Percentiles rank a stretch among this genome's conserved stretches.
Conservation (phyloP, 2,797 vertebrate species). For the Protonibea diacanthus region DNA sequence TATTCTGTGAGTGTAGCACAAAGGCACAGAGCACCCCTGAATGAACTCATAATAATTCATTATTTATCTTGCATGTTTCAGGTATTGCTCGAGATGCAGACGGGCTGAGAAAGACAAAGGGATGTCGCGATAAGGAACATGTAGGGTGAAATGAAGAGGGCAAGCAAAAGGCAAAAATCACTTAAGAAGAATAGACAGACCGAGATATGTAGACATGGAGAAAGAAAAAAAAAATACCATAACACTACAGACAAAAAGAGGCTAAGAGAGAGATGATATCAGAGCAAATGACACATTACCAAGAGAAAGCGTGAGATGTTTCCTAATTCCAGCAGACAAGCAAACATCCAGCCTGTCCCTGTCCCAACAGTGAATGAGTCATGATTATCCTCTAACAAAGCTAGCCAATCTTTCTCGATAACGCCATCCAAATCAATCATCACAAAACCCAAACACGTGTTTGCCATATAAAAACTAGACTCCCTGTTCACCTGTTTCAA, state of each 20-base stretch:
- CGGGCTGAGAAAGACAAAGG: slow-evolving; percentile 29
- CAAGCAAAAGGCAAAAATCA: slow-evolving; percentile 36
- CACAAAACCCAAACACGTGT: slow-evolving; percentile 67
- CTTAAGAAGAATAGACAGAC: slow-evolving; percentile 1
- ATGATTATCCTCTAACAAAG: slow-evolving; percentile 66
- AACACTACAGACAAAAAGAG: slow-evolving; percentile 32
- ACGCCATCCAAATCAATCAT: slow-evolving; percentile 71
- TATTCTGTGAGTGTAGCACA: slow-evolving; percentile 2
- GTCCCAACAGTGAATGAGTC: slow-evolving; percentile 45
- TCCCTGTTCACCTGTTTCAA: slow-evolving; percentile 51
- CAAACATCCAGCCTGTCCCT: slow-evolving; percentile 37
- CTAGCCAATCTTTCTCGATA: slow-evolving; percentile 50
- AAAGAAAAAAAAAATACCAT: slow-evolving; percentile 22
- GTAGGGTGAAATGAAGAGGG: slow-evolving; percentile 35
- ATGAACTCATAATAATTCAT: slow-evolving; percentile 38
- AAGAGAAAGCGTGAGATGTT: slow-evolving; percentile 55
- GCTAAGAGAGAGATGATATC: slow-evolving; percentile 58
- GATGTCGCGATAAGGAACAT: slow-evolving; percentile 38
- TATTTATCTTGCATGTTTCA: slow-evolving; percentile 45
- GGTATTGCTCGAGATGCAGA: slow-evolving; percentile 34
- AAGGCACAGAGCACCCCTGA: slow-evolving; percentile 4
- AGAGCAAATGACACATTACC: slow-evolving; percentile 62
- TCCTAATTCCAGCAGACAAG: slow-evolving; percentile 57
- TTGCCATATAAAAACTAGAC: slow-evolving; percentile 44
- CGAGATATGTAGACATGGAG: slow-evolving; percentile 43